Evolutionary conservation across 2,113 vertebrate genomes (phyloP).

Genomic region (Chaetorhynchus papuensis): DNA sequence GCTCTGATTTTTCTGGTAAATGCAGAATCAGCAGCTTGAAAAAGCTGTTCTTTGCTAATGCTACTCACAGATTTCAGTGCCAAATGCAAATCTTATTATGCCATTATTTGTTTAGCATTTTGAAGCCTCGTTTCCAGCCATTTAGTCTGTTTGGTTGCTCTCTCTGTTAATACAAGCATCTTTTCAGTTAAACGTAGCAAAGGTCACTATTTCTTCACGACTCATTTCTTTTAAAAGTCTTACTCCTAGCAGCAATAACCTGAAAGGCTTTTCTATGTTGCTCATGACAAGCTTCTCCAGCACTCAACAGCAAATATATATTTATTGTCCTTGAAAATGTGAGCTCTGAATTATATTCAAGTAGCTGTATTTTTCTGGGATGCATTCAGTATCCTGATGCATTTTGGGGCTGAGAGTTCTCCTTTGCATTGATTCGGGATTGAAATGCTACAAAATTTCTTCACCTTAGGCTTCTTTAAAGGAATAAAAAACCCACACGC

Average conservation of each 20-base stretch:
- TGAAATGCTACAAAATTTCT: neutral
- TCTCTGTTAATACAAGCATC: neutral
- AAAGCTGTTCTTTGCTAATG: neutral
- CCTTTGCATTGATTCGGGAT: neutral
- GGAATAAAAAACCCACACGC: neutral
- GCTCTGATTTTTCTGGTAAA: neutral
- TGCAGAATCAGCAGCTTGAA: neutral
- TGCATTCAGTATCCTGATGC: neutral
- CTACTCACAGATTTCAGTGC: neutral
- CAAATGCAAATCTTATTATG: neutral
- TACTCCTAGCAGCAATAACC: accelerated
- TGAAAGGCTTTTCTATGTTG: neutral
- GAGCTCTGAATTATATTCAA: neutral
- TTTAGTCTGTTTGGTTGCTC: neutral
- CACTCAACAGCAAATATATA: neutral
- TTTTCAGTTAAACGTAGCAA: neutral
- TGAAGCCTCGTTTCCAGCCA: neutral
- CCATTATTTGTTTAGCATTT: neutral
- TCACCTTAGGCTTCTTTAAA: neutral
- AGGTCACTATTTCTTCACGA: neutral
- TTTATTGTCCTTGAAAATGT: neutral
- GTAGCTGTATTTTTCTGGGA: neutral
- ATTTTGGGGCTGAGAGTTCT: neutral
- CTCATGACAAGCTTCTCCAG: neutral
- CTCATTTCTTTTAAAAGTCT: neutral